A percentile compares a stretch with the other conserved stretches of the same genome.
Evolutionary conservation across 1,140 invertebrate species (phyloP).

Genomic region (Meloidogyne floridensis): DNA sequence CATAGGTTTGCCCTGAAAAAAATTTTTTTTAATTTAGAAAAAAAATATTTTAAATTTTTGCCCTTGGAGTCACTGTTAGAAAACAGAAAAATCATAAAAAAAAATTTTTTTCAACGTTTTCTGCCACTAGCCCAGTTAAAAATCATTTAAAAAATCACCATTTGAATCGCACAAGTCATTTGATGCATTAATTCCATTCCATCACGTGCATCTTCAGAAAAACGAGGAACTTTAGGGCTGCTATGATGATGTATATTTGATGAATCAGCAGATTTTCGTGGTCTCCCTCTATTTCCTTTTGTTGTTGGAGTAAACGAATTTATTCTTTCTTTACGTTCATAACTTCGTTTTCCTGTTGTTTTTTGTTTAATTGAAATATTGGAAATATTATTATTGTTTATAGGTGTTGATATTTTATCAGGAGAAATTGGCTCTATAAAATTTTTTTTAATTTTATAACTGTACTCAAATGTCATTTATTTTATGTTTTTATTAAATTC

Average conservation of each 20-base stretch:
- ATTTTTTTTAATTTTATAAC: not conserved
- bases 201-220: constrained; percentile 50
- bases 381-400: constrained; percentile 1
- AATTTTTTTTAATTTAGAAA: no score
- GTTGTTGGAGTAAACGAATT: not conserved
- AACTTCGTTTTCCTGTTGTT: constrained; percentile 31
- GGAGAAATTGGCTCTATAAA: constrained; percentile 26
- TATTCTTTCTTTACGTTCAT: constrained; percentile 31
- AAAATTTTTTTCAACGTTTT: no score
- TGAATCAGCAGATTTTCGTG: constrained; percentile 29
- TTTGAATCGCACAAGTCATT: constrained; percentile 24
- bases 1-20: constrained; percentile 16
- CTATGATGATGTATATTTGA: constrained; percentile 17
- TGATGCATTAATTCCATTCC: constrained; percentile 53
- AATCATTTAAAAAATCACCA: not conserved
- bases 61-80: no score
- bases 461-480: no score
- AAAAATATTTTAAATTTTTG: not conserved
- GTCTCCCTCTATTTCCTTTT: constrained; percentile 34
- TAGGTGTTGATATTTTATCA: constrained; percentile 21
- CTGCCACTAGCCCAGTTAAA: not conserved
- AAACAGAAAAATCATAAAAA: no score
- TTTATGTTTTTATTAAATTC: no score
- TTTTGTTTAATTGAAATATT: constrained; percentile 33
- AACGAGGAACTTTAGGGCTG: constrained; percentile 24